phyloP scores from a whole-genome alignment of 2,797 vertebrate species.

The Anguilla marmorata region DNA sequence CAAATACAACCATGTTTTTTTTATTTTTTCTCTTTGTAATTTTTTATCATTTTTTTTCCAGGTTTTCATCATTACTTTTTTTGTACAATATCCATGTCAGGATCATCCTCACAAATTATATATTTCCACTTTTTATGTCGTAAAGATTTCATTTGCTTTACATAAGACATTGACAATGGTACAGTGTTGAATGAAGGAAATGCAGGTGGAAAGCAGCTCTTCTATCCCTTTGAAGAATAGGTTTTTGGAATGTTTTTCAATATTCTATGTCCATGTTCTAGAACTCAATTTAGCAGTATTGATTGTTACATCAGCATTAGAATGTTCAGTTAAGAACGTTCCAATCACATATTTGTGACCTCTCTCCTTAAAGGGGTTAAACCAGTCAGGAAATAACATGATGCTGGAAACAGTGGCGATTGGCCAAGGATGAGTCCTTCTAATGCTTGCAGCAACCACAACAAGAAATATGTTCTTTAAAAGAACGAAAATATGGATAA shows the following conservation, averaged over 20 bases:
- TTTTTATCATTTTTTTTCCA: slow-evolving; percentile 19
- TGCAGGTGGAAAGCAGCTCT: slow-evolving; percentile 8
- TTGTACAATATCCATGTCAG: slow-evolving; percentile 32
- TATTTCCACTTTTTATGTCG: slow-evolving; percentile 17
- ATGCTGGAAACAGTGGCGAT: background rate
- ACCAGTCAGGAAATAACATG: background rate
- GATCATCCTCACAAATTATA: slow-evolving; percentile 5
- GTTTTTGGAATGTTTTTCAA: too few species aligned
- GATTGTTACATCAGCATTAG: too few species aligned
- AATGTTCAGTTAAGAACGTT: too few species aligned
- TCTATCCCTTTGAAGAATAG: slow-evolving; percentile 3
- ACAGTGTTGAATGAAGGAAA: slow-evolving; percentile 32
- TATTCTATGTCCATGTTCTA: too few species aligned
- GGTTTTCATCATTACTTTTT: slow-evolving; percentile 15
- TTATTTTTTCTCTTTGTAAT: slow-evolving; percentile 13
- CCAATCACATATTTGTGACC: too few species aligned
- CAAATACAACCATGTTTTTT: slow-evolving; percentile 27
- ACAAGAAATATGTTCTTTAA: slow-evolving; percentile 51
- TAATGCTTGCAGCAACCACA: slow-evolving; percentile 42
- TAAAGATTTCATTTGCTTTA: slow-evolving; percentile 35
- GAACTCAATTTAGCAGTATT: too few species aligned
- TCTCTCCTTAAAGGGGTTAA: background rate
- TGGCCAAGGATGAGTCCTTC: slow-evolving; percentile 19
- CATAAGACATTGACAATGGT: slow-evolving; percentile 33
- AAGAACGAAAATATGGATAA: slow-evolving; percentile 49